A percentile compares a stretch with the other conserved stretches of the same genome.
Evolutionary conservation across 2,888 invertebrate genomes (phyloP).

Genomic region (Acanthosepion esculentum): DNA sequence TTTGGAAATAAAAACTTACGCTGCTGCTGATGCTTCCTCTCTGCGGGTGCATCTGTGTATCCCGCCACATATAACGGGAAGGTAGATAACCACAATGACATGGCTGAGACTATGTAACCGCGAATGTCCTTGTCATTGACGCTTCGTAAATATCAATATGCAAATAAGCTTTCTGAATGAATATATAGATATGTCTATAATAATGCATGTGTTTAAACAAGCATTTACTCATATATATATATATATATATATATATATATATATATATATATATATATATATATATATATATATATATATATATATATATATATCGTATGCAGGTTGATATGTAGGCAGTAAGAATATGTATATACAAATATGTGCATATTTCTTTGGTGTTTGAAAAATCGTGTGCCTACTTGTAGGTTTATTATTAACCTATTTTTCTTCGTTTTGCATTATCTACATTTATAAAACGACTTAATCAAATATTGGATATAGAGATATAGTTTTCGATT

Average conservation of each 20-base stretch:
- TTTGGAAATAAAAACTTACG: constrained; percentile 21
- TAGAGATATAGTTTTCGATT: no score
- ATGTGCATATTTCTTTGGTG: not conserved
- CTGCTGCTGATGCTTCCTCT: not conserved
- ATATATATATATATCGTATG: not conserved
- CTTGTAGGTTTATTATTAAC: not conserved
- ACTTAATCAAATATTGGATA: no score
- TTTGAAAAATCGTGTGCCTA: not conserved
- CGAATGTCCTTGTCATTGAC: no score
- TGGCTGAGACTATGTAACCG: no score
- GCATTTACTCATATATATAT: not conserved
- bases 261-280: not conserved
- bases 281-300: not conserved
- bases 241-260: not conserved
- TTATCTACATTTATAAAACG: no score
- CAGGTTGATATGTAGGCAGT: not conserved
- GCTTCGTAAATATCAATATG: no score
- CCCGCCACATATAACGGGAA: no score
- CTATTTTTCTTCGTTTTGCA: no score
- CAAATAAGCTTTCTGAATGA: no score
- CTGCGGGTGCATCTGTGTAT: no score
- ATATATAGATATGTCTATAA: no score
- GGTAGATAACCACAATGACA: no score
- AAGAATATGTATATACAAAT: not conserved
- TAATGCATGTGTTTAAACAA: not conserved